A percentile compares a stretch with the other conserved stretches of the same genome.
Evolutionary conservation across 2,888 invertebrate genomes (phyloP).

Genomic region (Pheosia tremula): DNA sequence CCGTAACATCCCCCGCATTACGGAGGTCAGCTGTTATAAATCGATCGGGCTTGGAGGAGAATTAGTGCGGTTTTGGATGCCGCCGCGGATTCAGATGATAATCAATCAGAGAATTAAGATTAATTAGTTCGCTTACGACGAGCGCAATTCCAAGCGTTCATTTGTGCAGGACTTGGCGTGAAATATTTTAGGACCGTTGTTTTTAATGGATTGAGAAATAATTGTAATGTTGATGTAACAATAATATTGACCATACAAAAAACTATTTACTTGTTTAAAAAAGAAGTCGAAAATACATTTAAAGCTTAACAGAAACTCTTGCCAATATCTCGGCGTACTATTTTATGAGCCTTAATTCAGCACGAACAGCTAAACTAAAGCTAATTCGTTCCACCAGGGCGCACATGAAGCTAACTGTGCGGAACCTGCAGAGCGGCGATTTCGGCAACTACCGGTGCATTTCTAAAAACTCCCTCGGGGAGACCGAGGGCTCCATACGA

Average conservation of each 20-base stretch:
- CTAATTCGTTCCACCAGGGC: constrained; percentile 79
- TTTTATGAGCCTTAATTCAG: constrained; percentile 1
- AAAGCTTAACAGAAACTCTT: not conserved
- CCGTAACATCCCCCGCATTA: not conserved
- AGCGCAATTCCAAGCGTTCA: not conserved
- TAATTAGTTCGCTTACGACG: constrained; percentile 3
- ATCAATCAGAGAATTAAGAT: constrained; percentile 6
- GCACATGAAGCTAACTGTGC: constrained; percentile 95
- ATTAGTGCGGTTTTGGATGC: not conserved
- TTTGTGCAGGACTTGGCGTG: not conserved
- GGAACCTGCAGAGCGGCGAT: constrained; percentile 92
- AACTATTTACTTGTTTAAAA: too few species aligned
- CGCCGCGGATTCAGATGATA: constrained; percentile 5
- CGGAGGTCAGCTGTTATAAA: constrained; percentile 3
- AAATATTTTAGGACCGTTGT: not conserved
- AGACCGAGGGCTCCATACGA: constrained; percentile 96
- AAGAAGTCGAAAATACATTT: too few species aligned
- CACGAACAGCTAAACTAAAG: constrained; percentile 2
- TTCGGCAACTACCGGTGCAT: constrained; percentile 97
- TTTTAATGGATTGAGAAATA: not conserved
- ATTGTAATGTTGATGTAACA: too few species aligned
- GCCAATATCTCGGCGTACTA: not conserved
- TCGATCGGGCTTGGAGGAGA: not conserved
- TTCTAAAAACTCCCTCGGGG: constrained; percentile 96
- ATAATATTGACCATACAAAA: too few species aligned